phyloP scores from a whole-genome alignment of 2,113 vertebrate species.

The Austrofundulus limnaeus region DNA sequence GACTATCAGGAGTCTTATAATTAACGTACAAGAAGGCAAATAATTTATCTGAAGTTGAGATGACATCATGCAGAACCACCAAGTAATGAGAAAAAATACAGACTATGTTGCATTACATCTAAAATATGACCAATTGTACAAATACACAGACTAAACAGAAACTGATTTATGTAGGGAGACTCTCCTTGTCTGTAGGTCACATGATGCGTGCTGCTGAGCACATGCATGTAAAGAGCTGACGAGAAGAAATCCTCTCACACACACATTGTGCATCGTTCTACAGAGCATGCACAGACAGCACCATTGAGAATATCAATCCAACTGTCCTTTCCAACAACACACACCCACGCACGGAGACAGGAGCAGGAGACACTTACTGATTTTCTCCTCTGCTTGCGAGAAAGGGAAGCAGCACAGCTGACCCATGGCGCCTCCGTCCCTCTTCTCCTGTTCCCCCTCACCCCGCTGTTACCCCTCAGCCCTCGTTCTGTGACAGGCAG shows the following conservation, averaged over 20 bases:
- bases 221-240: constrained; percentile 67
- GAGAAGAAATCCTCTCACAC: not conserved
- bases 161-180: constrained; percentile 1
- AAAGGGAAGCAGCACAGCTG: constrained; percentile 97
- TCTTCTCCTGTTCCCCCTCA: constrained; percentile 55
- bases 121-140: not conserved
- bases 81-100: not conserved
- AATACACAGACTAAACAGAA: constrained; percentile 8
- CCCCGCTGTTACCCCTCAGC: constrained; percentile 38
- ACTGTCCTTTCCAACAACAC: constrained; percentile 55
- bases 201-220: constrained; percentile 12
- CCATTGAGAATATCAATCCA: constrained; percentile 29
- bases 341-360: constrained; percentile 54
- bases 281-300: constrained; percentile 69
- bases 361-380: constrained; percentile 91
- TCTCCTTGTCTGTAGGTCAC: constrained; percentile 32
- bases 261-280: constrained; percentile 52
- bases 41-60: constrained; percentile 5
- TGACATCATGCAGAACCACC: not conserved
- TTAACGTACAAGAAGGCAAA: constrained; percentile 8
- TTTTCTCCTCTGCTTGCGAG: constrained; percentile 89
- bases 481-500: constrained; percentile 20
- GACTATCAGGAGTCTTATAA: not conserved
- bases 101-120: constrained; percentile 6
- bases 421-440: constrained; percentile 85